Evolutionary conservation across 2,797 vertebrate genomes (phyloP), one percentile per base, ranked within the genome.

Genomic region (Microctenopoma stevenorrisi): DNA sequence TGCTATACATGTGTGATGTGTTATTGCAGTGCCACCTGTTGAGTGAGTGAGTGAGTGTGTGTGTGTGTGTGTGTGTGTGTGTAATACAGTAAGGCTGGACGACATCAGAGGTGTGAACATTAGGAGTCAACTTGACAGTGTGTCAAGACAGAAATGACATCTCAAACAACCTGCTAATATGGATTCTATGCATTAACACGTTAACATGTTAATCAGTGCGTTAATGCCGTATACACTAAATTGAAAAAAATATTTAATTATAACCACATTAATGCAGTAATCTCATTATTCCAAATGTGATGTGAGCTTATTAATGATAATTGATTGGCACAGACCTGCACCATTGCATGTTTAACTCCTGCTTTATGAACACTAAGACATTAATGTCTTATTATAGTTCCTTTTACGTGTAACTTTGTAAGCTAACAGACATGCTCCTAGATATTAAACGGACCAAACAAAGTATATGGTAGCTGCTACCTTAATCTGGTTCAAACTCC

Each of bases 101-200:
- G 55, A 72, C 84, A 78, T 83, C 68, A 64, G 55, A 66, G 49
- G 64, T 87, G 78, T 55, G 71, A 88, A 79, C 71, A 69, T 81
- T 74, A 77, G 65, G 64, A 82, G 44, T 81, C 74, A 76, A 64
- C 70, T 47, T 62, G 76, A 84, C 85, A 86, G 48, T 69, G 52
- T 83, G 78, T 91, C 73, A 85, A 60, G 74, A 65, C 56, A 58
- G 77, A 79, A 68, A 66, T 85, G 82, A 81, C 82, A 78, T 75
- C 66, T 87, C 59, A 66, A 78, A 75, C 81, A 89, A 70, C 68
- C 64, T 64, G 86, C 74, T 74, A 79, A 83, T 68, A 58, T 76
- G 11, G 10, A 6, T 33, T 26, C 64, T 30, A 7, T 63, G n/a
- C 64, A 60, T 35, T 63, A 59, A 68, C 54, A 64, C 66, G 25